Evolutionary conservation across 2,888 invertebrate genomes (phyloP).

Genomic region (Rhimphoctona megacephalus): DNA sequence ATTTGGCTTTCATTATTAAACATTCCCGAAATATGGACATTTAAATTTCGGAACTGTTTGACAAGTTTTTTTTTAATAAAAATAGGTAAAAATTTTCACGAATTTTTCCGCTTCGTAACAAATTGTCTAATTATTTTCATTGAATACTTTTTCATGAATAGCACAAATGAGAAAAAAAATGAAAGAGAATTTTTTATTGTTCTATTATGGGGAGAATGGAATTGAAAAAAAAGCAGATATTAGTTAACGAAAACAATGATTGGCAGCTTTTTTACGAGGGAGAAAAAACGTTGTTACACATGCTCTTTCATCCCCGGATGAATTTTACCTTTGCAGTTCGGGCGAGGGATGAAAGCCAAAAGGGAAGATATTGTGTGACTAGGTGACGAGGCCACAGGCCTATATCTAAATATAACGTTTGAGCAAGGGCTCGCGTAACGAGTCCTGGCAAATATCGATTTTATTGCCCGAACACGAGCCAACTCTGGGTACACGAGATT

Average conservation of each 20-base stretch:
- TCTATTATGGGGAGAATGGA: background rate
- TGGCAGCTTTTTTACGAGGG: background rate
- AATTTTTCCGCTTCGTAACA: background rate
- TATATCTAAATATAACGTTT: conserved; percentile 68
- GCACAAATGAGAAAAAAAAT: background rate
- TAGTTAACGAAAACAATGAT: background rate
- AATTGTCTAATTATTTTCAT: background rate
- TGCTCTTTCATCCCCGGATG: conserved; percentile 19
- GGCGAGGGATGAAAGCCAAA: conserved; percentile 6
- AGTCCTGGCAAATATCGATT: conserved; percentile 67
- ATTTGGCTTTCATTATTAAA: background rate
- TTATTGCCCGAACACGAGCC: conserved; percentile 26
- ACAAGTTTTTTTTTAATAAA: background rate
- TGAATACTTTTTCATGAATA: background rate
- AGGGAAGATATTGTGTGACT: conserved; percentile 19
- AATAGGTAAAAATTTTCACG: background rate
- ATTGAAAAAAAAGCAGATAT: background rate
- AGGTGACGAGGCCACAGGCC: conserved; percentile 61
- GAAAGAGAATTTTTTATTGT: background rate
- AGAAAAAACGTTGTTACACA: background rate
- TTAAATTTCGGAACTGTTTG: background rate
- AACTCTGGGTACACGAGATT: conserved; percentile 38
- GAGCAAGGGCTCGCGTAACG: conserved; percentile 63
- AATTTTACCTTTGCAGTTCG: conserved; percentile 15
- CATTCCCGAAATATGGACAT: background rate